Conservation (phyloP, 2,888 invertebrate genomes). For the Troides helena region DNA sequence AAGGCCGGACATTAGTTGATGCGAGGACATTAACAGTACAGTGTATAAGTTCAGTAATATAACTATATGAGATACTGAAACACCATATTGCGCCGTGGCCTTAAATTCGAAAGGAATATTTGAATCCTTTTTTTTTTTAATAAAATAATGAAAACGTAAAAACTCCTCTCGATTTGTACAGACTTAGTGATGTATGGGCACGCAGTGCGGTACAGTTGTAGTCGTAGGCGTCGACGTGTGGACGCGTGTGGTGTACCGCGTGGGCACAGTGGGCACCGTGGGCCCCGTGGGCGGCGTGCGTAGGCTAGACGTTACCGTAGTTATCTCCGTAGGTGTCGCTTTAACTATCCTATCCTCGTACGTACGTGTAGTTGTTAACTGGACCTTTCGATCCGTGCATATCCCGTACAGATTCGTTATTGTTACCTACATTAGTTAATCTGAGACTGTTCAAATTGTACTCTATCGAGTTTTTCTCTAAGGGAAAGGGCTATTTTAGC, state of each 20-base stretch:
- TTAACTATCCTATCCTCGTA: slow-evolving; percentile 62
- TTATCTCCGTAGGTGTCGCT: slow-evolving; percentile 64
- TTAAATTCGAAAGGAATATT: slow-evolving; percentile 75
- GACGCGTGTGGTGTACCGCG: slow-evolving; percentile 35
- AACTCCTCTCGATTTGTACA: slow-evolving; percentile 61
- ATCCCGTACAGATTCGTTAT: slow-evolving; percentile 75
- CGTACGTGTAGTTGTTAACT: slow-evolving; percentile 59
- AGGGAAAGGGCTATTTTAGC: slow-evolving; percentile 79
- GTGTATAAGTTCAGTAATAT: slow-evolving; percentile 59
- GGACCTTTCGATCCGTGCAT: slow-evolving; percentile 72
- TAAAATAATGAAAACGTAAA: slow-evolving; percentile 53
- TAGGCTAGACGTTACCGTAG: slow-evolving; percentile 72
- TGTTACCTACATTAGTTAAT: slow-evolving; percentile 80
- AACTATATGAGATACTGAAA: slow-evolving; percentile 76
- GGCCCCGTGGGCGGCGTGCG: slow-evolving; percentile 46
- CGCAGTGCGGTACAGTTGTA: slow-evolving; percentile 55
- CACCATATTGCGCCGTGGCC: slow-evolving; percentile 80
- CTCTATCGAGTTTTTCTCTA: slow-evolving; percentile 76
- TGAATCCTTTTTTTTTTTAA: slow-evolving; percentile 59
- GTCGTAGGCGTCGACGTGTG: slow-evolving; percentile 55
- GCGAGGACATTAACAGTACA: slow-evolving; percentile 60
- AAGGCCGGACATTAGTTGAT: slow-evolving; percentile 60
- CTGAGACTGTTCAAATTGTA: slow-evolving; percentile 78
- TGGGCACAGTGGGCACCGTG: not conserved
- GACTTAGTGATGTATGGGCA: slow-evolving; percentile 54